phyloP scores from a whole-genome alignment of 2,888 invertebrate genomes.

The Drosophila koepferae region DNA sequence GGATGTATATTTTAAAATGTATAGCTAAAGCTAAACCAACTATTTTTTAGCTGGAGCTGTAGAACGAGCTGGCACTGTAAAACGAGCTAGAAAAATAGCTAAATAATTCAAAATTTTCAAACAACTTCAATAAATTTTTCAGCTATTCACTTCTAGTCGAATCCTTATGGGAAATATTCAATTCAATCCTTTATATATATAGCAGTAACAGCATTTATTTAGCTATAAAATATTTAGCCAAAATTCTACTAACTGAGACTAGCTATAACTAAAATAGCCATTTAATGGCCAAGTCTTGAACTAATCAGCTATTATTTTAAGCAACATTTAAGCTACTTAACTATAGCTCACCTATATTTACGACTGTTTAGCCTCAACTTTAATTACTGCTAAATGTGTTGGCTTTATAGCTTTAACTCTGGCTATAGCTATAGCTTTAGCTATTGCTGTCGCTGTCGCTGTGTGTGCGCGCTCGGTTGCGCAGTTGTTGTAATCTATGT shows the following conservation, averaged over 20 bases:
- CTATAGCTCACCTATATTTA: neutral
- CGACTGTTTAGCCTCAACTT: neutral
- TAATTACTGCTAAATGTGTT: neutral
- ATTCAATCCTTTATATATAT: too few species aligned
- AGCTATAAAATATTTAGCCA: neutral
- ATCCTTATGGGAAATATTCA: neutral
- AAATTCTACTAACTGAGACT: neutral
- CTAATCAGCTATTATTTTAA: neutral
- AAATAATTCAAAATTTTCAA: neutral
- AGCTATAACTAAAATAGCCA: neutral
- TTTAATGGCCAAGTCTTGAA: neutral
- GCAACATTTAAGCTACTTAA: neutral
- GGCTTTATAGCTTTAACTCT: neutral
- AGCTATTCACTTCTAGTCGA: neutral
- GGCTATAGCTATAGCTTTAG: neutral
- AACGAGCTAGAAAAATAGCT: neutral
- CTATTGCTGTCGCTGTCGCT: neutral
- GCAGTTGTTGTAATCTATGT: conserved; percentile 48
- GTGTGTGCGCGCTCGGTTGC: conserved; percentile 17
- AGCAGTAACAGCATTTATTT: neutral
- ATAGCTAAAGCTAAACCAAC: neutral
- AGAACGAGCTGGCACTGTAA: neutral
- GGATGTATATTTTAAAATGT: too few species aligned
- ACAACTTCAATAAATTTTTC: neutral
- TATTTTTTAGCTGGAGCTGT: neutral